Evolutionary conservation across 2,888 invertebrate genomes (phyloP).

Genomic region (Drosophila barbarae): DNA sequence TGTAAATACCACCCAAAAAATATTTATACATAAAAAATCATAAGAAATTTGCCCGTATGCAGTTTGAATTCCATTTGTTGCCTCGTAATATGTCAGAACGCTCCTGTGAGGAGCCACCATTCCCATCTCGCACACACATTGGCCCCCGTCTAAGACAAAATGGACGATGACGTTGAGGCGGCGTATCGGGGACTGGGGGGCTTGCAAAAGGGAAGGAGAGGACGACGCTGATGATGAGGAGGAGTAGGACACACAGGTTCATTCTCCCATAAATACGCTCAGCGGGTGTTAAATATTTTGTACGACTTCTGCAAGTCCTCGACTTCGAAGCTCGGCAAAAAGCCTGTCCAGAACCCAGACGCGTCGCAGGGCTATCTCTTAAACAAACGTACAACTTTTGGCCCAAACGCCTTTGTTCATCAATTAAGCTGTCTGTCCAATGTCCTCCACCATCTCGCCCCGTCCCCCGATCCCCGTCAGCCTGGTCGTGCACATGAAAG

Average conservation of each 20-base stretch:
- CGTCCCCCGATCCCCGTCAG: background rate
- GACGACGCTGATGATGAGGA: conserved; percentile 17
- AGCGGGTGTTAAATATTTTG: conserved; percentile 77
- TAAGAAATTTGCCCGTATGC: background rate
- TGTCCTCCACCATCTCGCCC: conserved; percentile 23
- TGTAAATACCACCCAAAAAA: background rate
- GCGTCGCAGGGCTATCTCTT: conserved; percentile 48
- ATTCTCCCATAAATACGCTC: conserved; percentile 78
- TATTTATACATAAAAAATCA: too few species aligned
- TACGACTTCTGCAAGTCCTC: conserved; percentile 72
- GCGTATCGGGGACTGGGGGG: conserved; percentile 1
- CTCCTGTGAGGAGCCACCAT: conserved; percentile 15
- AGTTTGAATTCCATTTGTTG: background rate
- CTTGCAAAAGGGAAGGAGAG: conserved; percentile 9
- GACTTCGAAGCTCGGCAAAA: conserved; percentile 40
- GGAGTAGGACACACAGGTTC: conserved; percentile 72
- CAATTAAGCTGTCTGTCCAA: conserved; percentile 70
- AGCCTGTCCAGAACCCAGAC: conserved; percentile 33
- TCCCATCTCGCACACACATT: conserved; percentile 20
- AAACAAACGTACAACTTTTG: conserved; percentile 62
- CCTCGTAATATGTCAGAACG: background rate
- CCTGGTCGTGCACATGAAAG: conserved; percentile 26
- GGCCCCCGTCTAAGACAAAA: conserved; percentile 64
- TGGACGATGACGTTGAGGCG: conserved; percentile 30
- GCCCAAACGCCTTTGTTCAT: conserved; percentile 73